A percentile compares a stretch with the other conserved stretches of the same genome.
These are phyloP conservation scores for Meloidogyne exigua DNA, from an alignment of 1,140 invertebrate genomes.

Conservation along the genomic window DNA sequence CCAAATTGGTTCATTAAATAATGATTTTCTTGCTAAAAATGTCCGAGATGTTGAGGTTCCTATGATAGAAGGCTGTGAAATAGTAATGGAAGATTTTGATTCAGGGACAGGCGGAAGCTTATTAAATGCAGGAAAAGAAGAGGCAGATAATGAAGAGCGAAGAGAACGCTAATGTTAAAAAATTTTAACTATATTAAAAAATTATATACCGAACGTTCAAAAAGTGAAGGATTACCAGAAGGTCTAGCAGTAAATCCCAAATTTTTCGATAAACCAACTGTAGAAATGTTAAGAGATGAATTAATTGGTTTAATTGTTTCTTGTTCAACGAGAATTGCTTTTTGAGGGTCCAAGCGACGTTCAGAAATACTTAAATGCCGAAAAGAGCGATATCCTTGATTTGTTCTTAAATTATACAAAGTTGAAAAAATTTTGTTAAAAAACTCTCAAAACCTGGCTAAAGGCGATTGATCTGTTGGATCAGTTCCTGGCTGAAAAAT, in stretches of 20 bases:
- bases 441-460: slow-evolving; percentile 14
- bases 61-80: neutral
- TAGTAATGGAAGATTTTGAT: slow-evolving; percentile 42
- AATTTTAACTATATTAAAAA: slow-evolving; percentile 12
- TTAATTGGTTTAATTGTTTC: neutral
- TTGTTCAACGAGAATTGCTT: slow-evolving; percentile 49
- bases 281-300: neutral
- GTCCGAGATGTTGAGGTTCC: neutral
- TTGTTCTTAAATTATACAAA: slow-evolving; percentile 23
- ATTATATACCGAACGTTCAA: slow-evolving; percentile 52
- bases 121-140: neutral
- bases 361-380: slow-evolving; percentile 57
- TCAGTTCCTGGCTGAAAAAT: neutral
- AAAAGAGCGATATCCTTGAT: slow-evolving; percentile 52
- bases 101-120: neutral
- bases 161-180: slow-evolving; percentile 34
- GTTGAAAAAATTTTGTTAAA: neutral
- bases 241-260: slow-evolving; percentile 41
- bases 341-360: slow-evolving; percentile 57
- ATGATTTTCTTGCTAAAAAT: slow-evolving; percentile 26
- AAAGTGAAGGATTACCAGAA: slow-evolving; percentile 46
- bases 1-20: slow-evolving; percentile 60
- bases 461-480: slow-evolving; percentile 8
- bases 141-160: neutral
- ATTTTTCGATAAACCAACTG: neutral